Percentiles rank a stretch among this genome's conserved stretches.
phyloP scores from a whole-genome alignment of 2,888 invertebrate species.

The Hanleya hanleyi region DNA sequence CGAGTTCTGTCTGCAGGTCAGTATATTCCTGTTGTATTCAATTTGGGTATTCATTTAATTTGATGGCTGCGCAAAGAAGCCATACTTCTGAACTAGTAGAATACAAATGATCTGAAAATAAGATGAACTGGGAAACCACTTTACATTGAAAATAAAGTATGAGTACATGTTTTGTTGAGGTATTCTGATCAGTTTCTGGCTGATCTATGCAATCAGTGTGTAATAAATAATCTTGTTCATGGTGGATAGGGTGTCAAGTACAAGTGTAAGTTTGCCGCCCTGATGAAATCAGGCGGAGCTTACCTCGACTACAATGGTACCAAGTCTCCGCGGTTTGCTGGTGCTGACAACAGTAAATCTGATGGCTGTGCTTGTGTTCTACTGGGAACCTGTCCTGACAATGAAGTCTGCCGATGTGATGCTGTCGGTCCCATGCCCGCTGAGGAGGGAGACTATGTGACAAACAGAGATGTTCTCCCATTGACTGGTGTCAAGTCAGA shows the following conservation, averaged over 20 bases:
- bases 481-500: slow-evolving; percentile 38
- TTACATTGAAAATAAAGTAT: too few relatives aligned
- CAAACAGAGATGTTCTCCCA: slow-evolving; percentile 42
- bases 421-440: slow-evolving; percentile 34
- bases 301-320: neutral
- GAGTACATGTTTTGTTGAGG: too few relatives aligned
- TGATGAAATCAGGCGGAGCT: slow-evolving; percentile 32
- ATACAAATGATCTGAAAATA: too few relatives aligned
- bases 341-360: slow-evolving; percentile 29
- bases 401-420: slow-evolving; percentile 54
- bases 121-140: too few relatives aligned
- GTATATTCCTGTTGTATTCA: neutral
- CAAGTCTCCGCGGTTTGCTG: slow-evolving; percentile 45
- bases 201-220: too few relatives aligned
- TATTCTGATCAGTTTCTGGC: too few relatives aligned
- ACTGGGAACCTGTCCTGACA: slow-evolving; percentile 46
- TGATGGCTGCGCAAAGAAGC: neutral
- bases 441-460: slow-evolving; percentile 46
- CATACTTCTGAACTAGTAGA: too few relatives aligned
- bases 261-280: slow-evolving; percentile 30
- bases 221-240: too few relatives aligned
- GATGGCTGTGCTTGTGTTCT: slow-evolving; percentile 50
- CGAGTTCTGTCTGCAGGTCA: neutral
- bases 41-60: neutral
- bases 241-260: neutral